A percentile compares a stretch with the other conserved stretches of the same genome.
Evolutionary conservation across 2,888 invertebrate species (phyloP).

Genomic region (Diarsia mendica): DNA sequence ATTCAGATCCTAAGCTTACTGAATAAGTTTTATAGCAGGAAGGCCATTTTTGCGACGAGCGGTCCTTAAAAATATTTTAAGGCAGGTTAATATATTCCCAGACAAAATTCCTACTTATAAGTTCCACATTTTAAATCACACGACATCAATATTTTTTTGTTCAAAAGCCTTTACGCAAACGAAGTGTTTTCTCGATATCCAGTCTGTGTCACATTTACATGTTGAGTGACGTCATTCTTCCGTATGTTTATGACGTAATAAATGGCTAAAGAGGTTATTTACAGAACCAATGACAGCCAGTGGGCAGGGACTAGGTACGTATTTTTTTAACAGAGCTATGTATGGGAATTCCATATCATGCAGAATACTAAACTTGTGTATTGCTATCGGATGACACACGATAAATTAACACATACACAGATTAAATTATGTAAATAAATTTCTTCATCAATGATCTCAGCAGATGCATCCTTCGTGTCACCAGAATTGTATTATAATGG

Average conservation of each 20-base stretch:
- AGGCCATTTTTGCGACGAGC: neutral
- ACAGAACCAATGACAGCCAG: neutral
- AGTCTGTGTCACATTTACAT: slow-evolving; percentile 26
- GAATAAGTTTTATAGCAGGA: neutral
- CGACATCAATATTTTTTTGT: slow-evolving; percentile 6
- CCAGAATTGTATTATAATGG: too few species aligned
- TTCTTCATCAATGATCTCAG: too few species aligned
- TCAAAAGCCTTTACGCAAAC: slow-evolving; percentile 18
- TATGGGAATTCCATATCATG: too few species aligned
- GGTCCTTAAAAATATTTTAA: neutral
- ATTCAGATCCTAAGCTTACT: neutral
- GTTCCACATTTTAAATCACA: neutral
- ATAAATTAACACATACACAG: too few species aligned
- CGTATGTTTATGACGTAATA: slow-evolving; percentile 35
- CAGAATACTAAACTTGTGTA: too few species aligned
- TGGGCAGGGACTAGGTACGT: neutral
- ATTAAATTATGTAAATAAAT: too few species aligned
- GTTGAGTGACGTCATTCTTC: slow-evolving; percentile 38
- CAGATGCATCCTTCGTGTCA: too few species aligned
- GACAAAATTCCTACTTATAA: neutral
- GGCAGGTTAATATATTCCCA: neutral
- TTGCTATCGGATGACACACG: too few species aligned
- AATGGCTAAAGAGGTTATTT: slow-evolving; percentile 19
- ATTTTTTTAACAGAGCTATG: neutral
- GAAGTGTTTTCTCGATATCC: slow-evolving; percentile 30